phyloP scores from a whole-genome alignment of 2,888 invertebrate genomes.

The Anoplius nigerrimus region DNA sequence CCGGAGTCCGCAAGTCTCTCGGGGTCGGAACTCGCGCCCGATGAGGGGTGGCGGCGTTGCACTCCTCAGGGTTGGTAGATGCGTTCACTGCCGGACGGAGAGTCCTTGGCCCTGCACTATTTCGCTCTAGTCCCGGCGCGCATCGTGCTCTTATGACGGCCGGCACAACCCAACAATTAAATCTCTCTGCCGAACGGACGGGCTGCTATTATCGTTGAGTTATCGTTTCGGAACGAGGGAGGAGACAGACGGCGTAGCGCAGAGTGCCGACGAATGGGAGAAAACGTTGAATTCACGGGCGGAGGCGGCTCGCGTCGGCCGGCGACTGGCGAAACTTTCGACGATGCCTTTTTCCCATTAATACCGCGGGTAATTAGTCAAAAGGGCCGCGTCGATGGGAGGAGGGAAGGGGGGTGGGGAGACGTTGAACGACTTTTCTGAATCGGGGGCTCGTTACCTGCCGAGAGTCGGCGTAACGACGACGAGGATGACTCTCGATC shows the following conservation, averaged over 20 bases:
- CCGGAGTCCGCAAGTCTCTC: no score
- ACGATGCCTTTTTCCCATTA: constrained; percentile 54
- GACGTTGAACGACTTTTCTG: constrained; percentile 1
- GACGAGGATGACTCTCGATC: constrained; percentile 16
- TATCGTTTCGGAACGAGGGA: constrained; percentile 60
- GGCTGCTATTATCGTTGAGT: constrained; percentile 70
- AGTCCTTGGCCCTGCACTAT: constrained; percentile 48
- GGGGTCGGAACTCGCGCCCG: no score
- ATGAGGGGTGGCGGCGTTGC: constrained; percentile 31
- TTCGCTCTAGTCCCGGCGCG: constrained; percentile 51
- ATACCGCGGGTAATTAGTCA: constrained; percentile 61
- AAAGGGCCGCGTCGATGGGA: neutral
- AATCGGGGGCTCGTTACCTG: no score
- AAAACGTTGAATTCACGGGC: constrained; percentile 12
- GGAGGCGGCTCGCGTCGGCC: neutral
- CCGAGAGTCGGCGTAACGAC: neutral
- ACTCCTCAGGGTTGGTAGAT: constrained; percentile 20
- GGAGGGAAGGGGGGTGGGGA: no score
- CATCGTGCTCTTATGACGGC: constrained; percentile 62
- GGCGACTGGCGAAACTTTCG: neutral
- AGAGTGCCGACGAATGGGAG: constrained; percentile 8
- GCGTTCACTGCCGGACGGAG: constrained; percentile 26
- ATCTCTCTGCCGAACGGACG: constrained; percentile 64
- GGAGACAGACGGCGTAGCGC: neutral
- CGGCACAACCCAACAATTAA: constrained; percentile 70